Conservation (phyloP, 2,797 vertebrate genomes). For the Sebastes minor region DNA sequence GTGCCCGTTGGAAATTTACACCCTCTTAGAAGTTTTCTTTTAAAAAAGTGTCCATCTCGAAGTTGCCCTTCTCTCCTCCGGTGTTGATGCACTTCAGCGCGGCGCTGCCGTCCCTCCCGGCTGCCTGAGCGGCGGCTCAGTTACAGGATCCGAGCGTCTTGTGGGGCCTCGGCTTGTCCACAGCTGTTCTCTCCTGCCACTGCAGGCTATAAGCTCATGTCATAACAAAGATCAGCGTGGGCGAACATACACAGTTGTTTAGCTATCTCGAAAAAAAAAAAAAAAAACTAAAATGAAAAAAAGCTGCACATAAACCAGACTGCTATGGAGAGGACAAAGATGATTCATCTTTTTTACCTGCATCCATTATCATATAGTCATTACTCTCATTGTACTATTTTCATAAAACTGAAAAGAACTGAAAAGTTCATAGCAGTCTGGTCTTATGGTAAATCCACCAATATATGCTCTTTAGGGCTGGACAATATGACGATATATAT, state of each 20-base stretch:
- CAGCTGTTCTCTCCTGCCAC: constrained; percentile 66
- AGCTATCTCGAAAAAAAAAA: neutral
- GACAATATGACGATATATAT: no score
- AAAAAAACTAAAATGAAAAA: neutral
- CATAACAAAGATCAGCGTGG: constrained; percentile 60
- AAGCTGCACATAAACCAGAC: neutral
- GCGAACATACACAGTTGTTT: neutral
- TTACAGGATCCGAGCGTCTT: constrained; percentile 39
- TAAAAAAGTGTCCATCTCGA: no score
- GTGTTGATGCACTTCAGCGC: neutral
- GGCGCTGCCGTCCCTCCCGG: neutral
- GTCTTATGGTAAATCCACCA: neutral
- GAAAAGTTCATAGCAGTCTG: neutral
- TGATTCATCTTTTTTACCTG: neutral
- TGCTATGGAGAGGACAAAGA: neutral
- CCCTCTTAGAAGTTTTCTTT: neutral
- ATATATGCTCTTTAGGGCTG: no score
- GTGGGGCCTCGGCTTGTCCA: constrained; percentile 62
- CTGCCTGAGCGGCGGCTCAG: constrained; percentile 2
- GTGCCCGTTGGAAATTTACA: accelerated
- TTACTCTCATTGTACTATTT: neutral
- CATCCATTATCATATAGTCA: neutral
- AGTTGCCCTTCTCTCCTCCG: neutral
- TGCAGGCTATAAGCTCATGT: constrained; percentile 57
- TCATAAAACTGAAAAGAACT: neutral